Conservation (phyloP, 2,797 vertebrate species). For the Carcharodon carcharias region DNA sequence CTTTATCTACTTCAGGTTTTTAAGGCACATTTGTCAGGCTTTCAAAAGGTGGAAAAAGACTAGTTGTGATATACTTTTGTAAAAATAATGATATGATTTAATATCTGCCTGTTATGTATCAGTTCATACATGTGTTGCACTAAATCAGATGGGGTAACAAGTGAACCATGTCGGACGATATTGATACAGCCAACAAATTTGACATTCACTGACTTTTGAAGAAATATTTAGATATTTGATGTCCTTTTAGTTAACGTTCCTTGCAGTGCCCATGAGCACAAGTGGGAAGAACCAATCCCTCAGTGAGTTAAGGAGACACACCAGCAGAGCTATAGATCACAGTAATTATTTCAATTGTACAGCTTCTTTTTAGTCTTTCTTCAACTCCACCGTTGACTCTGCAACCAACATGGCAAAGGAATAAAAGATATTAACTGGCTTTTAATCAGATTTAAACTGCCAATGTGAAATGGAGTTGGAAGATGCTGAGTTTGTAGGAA, state of each 20-base stretch:
- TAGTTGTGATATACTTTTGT: background rate
- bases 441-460: background rate
- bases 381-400: background rate
- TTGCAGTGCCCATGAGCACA: background rate
- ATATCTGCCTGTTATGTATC: background rate
- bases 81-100: background rate
- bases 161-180: background rate
- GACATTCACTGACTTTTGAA: background rate
- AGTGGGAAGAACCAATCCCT: background rate
- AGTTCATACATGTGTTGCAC: background rate
- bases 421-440: background rate
- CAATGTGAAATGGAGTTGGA: conserved; percentile 4
- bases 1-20: background rate
- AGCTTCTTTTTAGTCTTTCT: background rate
- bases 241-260: background rate
- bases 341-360: background rate
- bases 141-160: background rate
- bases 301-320: background rate
- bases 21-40: background rate
- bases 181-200: background rate
- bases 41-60: background rate
- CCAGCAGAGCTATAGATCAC: background rate
- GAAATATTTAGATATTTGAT: background rate
- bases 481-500: background rate
- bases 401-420: background rate